Evolutionary conservation across 2,888 invertebrate species (phyloP).

Genomic region (Mayetiola destructor): DNA sequence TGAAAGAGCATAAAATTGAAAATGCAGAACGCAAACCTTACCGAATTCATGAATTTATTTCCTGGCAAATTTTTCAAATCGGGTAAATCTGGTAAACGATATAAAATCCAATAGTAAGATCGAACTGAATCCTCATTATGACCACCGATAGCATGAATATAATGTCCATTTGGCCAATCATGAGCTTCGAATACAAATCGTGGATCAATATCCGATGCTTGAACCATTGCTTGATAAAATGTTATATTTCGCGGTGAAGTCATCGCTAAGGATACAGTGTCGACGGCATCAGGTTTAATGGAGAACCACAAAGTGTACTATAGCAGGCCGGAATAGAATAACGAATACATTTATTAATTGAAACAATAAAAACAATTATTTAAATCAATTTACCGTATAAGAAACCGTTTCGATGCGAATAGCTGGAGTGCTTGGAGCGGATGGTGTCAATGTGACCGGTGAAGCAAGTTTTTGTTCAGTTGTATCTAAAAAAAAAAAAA

Average conservation of each 20-base stretch:
- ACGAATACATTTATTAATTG: background rate
- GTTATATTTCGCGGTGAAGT: conserved; percentile 56
- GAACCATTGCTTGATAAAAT: conserved; percentile 62
- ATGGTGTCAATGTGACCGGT: conserved; percentile 32
- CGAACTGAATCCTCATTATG: conserved; percentile 39
- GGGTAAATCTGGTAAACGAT: conserved; percentile 64
- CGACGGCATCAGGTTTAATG: conserved; percentile 26
- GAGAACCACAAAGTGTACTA: conserved; percentile 2
- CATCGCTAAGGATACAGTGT: conserved; percentile 62
- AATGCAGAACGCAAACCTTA: background rate
- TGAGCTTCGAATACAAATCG: conserved; percentile 60
- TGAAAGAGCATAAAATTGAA: background rate
- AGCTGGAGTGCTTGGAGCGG: conserved; percentile 22
- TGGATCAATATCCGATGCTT: conserved; percentile 66
- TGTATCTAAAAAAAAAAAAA: conserved; percentile 27
- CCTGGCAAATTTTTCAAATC: conserved; percentile 70
- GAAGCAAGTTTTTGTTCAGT: conserved; percentile 34
- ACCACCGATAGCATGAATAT: conserved; percentile 65
- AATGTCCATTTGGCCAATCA: conserved; percentile 86
- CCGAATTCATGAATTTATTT: conserved; percentile 75
- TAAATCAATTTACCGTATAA: background rate
- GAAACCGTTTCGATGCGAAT: background rate
- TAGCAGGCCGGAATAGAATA: background rate
- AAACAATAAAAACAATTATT: background rate
- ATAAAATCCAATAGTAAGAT: conserved; percentile 80